These are phyloP conservation scores for Gymnoscelis rufifasciata DNA, from an alignment of 2,888 invertebrate species.

Conservation along the genomic window DNA sequence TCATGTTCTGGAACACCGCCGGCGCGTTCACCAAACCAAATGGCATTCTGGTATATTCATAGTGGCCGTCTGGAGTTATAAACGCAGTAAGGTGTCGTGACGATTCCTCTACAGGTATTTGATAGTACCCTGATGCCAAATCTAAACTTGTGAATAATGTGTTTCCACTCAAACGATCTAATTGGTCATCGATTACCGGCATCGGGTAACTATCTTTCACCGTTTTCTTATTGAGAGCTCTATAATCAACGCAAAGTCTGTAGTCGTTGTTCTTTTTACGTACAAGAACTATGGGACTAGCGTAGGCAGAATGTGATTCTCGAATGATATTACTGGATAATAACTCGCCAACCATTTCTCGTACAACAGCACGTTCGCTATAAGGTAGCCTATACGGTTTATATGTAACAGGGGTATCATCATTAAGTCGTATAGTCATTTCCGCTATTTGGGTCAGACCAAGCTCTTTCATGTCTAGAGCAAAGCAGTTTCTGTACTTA, in stretches of 20 bases:
- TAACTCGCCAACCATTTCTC: too few relatives aligned
- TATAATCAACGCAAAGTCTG: not conserved
- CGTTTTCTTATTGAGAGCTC: not conserved
- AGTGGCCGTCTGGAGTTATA: not conserved
- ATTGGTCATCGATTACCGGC: not conserved
- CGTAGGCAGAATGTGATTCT: not conserved
- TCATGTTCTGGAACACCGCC: not conserved
- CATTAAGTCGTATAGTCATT: too few relatives aligned
- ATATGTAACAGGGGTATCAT: too few relatives aligned
- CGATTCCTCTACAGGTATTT: too few relatives aligned
- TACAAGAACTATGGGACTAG: not conserved
- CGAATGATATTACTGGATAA: too few relatives aligned
- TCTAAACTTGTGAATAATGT: not conserved
- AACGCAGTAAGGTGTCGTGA: not conserved
- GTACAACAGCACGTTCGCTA: too few relatives aligned
- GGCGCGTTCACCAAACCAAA: not conserved
- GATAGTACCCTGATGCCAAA: too few relatives aligned
- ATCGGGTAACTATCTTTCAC: not conserved
- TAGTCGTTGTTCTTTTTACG: not conserved
- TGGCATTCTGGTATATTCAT: not conserved
- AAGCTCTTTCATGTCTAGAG: too few relatives aligned
- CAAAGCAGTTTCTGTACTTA: too few relatives aligned
- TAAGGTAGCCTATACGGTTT: too few relatives aligned
- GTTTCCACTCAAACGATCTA: not conserved
- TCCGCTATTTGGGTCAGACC: too few relatives aligned